These are phyloP conservation scores for Mola mola DNA, from an alignment of 2,113 vertebrate genomes.

Conservation along the genomic window DNA sequence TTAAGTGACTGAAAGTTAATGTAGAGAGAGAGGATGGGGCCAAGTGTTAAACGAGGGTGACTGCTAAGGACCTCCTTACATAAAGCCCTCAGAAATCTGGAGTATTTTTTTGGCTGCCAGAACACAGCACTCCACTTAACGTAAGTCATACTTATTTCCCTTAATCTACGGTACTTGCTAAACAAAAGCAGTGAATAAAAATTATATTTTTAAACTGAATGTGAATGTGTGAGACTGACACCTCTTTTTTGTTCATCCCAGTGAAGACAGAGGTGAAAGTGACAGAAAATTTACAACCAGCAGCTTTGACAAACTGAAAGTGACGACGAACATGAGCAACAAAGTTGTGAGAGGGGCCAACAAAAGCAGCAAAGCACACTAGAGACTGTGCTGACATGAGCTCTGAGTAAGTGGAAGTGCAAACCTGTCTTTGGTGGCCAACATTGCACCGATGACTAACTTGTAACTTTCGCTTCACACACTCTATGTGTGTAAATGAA, in stretches of 20 bases:
- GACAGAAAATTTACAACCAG: not conserved
- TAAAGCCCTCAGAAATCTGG: too few relatives aligned
- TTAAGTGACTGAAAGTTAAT: too few relatives aligned
- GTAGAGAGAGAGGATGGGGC: too few relatives aligned
- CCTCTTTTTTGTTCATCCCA: not conserved
- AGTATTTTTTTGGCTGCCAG: not conserved
- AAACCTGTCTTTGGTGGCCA: conserved; percentile 14
- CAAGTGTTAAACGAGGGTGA: too few relatives aligned
- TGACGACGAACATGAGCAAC: not conserved
- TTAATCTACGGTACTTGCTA: too few relatives aligned
- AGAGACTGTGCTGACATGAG: conserved; percentile 10
- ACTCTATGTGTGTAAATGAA: not conserved
- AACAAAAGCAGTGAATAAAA: too few relatives aligned
- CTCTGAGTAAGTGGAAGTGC: conserved; percentile 23
- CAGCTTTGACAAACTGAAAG: not conserved
- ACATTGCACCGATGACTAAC: not conserved
- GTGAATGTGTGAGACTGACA: not conserved
- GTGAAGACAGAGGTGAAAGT: conserved; percentile 16
- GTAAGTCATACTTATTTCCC: too few relatives aligned
- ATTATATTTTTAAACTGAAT: not conserved
- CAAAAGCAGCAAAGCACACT: conserved; percentile 9
- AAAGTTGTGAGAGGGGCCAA: not conserved
- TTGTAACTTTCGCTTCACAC: conserved; percentile 9
- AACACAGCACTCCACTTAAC: too few relatives aligned
- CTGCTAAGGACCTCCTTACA: too few relatives aligned